These are phyloP conservation scores for Chalcis sispes DNA, from an alignment of 2,888 invertebrate species.

Conservation along the genomic window DNA sequence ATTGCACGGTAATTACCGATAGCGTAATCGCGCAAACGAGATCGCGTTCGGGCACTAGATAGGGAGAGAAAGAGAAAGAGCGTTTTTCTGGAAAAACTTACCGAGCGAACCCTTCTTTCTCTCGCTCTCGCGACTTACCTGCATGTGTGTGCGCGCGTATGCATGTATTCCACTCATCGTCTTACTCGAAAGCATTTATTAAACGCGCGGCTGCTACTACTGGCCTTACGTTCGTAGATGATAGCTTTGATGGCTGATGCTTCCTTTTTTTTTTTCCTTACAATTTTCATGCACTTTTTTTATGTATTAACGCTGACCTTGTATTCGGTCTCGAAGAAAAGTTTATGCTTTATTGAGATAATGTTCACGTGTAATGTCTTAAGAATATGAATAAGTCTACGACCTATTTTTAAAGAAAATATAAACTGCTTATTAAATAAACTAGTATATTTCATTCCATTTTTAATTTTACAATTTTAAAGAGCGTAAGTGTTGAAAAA, in stretches of 20 bases:
- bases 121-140: neutral
- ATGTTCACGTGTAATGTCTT: too few species aligned
- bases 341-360: too few species aligned
- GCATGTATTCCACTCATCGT: conserved; percentile 4
- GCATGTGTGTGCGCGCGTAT: too few species aligned
- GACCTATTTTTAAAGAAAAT: too few species aligned
- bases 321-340: too few species aligned
- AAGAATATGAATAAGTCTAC: too few species aligned
- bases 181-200: conserved; percentile 42
- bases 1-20: conserved; percentile 53
- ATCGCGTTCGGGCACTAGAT: too few species aligned
- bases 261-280: neutral
- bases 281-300: neutral
- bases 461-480: too few species aligned
- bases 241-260: conserved; percentile 22
- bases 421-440: too few species aligned
- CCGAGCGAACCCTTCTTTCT: conserved; percentile 1
- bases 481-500: too few species aligned
- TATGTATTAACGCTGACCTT: conserved; percentile 22
- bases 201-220: conserved; percentile 18
- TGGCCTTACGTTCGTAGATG: neutral
- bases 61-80: too few species aligned
- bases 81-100: conserved; percentile 40
- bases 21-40: conserved; percentile 38
- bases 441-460: too few species aligned